phyloP scores from a whole-genome alignment of 2,888 invertebrate species.

The Drosophila kanekoi region DNA sequence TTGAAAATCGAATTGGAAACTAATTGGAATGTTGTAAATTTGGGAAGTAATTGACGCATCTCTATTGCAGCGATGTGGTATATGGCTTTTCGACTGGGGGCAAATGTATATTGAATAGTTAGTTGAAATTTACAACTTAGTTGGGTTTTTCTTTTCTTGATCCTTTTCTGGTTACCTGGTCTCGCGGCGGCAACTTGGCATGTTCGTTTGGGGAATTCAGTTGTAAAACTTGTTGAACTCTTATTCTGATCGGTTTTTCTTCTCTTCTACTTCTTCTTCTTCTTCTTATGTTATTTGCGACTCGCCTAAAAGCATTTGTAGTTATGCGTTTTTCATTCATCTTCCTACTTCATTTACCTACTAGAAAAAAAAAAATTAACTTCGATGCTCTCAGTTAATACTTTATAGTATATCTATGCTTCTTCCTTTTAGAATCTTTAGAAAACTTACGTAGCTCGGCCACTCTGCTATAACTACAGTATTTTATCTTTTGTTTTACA shows the following conservation, averaged over 20 bases:
- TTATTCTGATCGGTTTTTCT: constrained; percentile 4
- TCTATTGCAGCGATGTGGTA: constrained; percentile 16
- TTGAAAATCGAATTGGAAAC: background rate
- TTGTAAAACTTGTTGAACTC: constrained; percentile 43
- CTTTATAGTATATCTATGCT: constrained; percentile 66
- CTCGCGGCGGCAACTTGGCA: constrained; percentile 42
- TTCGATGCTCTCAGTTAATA: constrained; percentile 78
- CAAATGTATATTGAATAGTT: constrained; percentile 19
- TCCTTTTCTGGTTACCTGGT: constrained; percentile 48
- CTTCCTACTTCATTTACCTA: constrained; percentile 26
- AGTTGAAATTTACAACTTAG: constrained; percentile 5
- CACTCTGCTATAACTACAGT: constrained; percentile 72
- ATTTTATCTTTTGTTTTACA: constrained; percentile 22
- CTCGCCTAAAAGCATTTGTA: constrained; percentile 51
- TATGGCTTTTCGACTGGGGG: background rate
- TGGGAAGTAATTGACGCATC: constrained; percentile 31
- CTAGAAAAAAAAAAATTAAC: constrained; percentile 60
- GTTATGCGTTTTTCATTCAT: constrained; percentile 22
- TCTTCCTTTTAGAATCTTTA: constrained; percentile 77
- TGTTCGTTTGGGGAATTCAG: constrained; percentile 53
- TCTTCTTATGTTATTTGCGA: constrained; percentile 29
- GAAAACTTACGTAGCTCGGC: constrained; percentile 77
- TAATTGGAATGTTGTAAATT: constrained; percentile 27
- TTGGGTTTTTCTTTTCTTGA: constrained; percentile 54
- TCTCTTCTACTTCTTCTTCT: background rate